Evolutionary conservation across 2,888 invertebrate species (phyloP), one percentile per base, ranked within the genome.

Genomic region (Omphaloscelis lunosa): DNA sequence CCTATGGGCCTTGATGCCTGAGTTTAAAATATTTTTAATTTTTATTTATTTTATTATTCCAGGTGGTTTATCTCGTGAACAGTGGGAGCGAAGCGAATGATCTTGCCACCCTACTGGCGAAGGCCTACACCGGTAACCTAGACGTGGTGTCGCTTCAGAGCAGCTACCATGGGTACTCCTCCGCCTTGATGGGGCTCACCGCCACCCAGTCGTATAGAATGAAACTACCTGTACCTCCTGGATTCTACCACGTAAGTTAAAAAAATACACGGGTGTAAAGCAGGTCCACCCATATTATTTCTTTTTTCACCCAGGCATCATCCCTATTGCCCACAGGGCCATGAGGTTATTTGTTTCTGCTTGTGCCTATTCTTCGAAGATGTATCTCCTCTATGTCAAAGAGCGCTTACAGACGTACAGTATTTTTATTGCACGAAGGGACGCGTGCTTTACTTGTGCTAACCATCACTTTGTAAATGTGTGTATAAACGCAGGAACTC

Each of bases 61-160:
- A 98, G 98, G 98, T 98, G 45, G 98, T 98, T 4, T 99, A 99
- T 92, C 97, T 99, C 89, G 98, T 99, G 1, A 99, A 99, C 95
- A 99, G 99, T 90, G 99, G 99, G 0, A 99, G 99, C 9, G 99
- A 99, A 95, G 99, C 99, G 0, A 99, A 99, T 91, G 99, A 99
- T 93, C 96, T 99, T 77, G 99, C 99, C 0, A 97, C 99, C 85
- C 93, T 99, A 51, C 97, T 99, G 94, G 98, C 99, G 0, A 97
- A 99, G 88, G 94, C 98, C 0, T 97, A 99, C 92, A 99, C 99
- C 0, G 98, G 98, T 1, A 98, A 98, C 90, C 98, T 97, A 89
- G 99, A 99, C 88, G 97, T 99, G 29, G 95, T 99, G 53, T 98
- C 99, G 0, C 96, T 99, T 72, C 98, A 98, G 89, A 99, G 99